These are phyloP conservation scores for Eupsittula cactorum DNA, from an alignment of 2,113 vertebrate genomes.

Conservation along the genomic window DNA sequence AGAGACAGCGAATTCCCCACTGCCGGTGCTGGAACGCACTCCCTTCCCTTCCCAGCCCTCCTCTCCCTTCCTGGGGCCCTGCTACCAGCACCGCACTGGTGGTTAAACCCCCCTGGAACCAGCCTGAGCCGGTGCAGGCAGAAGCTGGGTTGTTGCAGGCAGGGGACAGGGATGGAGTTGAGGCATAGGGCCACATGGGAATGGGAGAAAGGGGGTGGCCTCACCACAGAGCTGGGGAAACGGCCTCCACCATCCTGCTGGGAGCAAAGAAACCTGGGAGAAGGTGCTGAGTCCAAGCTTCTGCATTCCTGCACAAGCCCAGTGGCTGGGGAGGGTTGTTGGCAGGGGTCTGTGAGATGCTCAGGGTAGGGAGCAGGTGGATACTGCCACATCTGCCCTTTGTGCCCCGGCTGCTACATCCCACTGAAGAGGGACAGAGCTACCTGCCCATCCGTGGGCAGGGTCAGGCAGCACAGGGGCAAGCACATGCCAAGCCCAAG, in stretches of 20 bases:
- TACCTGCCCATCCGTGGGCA: not conserved
- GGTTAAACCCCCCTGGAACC: not conserved
- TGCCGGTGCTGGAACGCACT: not conserved
- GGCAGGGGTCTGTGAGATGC: not conserved
- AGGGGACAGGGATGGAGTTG: not conserved
- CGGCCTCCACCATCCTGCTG: accelerated
- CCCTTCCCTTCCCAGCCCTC: not conserved
- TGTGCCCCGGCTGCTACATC: not conserved
- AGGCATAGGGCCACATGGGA: accelerated
- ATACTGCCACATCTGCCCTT: not conserved
- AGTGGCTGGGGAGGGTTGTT: not conserved
- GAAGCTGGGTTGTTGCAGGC: not conserved
- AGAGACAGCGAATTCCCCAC: not conserved
- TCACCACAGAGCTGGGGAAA: not conserved
- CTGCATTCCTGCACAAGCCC: accelerated
- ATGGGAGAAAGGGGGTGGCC: not conserved
- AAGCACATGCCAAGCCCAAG: not conserved
- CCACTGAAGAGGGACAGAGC: not conserved
- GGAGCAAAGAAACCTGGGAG: not conserved
- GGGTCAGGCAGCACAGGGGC: not conserved
- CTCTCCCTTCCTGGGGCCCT: not conserved
- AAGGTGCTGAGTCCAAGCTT: not conserved
- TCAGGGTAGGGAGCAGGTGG: not conserved
- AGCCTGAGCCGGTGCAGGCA: not conserved
- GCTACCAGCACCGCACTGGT: not conserved